Evolutionary conservation across 2,113 vertebrate species (phyloP).

Genomic region (Panthera tigris): DNA sequence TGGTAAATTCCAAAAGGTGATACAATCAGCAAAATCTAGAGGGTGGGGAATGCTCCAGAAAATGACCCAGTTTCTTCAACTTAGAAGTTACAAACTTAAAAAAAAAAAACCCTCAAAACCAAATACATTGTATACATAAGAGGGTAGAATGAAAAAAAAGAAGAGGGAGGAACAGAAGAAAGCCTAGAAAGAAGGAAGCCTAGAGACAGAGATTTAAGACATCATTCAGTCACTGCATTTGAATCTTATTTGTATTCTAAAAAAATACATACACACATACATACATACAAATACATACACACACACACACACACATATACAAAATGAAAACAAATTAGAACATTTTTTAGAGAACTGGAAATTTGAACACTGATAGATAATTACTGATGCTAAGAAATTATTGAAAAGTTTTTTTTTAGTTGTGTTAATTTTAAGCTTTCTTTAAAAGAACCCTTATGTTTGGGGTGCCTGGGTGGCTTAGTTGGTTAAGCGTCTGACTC

Average conservation of each 20-base stretch:
- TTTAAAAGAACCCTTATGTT: background rate
- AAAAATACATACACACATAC: background rate
- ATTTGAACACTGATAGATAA: background rate
- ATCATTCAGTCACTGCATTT: background rate
- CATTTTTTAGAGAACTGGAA: background rate
- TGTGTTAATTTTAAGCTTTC: background rate
- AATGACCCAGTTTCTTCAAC: background rate
- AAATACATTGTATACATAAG: background rate
- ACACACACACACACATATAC: background rate
- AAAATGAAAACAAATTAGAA: background rate
- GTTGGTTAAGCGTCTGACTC: no score
- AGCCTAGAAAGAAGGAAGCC: background rate
- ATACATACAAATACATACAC: background rate
- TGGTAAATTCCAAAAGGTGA: background rate
- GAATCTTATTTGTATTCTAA: background rate
- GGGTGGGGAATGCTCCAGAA: background rate
- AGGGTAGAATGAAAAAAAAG: background rate
- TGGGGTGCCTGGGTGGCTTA: background rate
- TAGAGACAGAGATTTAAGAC: background rate
- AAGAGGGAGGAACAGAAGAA: background rate
- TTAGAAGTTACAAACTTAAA: background rate
- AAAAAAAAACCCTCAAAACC: background rate
- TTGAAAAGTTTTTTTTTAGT: background rate
- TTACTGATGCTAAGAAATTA: background rate
- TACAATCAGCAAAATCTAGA: background rate